Evolutionary conservation across 2,888 invertebrate species (phyloP), one percentile per base, ranked within the genome.

Genomic region (Machimus rusticus): DNA sequence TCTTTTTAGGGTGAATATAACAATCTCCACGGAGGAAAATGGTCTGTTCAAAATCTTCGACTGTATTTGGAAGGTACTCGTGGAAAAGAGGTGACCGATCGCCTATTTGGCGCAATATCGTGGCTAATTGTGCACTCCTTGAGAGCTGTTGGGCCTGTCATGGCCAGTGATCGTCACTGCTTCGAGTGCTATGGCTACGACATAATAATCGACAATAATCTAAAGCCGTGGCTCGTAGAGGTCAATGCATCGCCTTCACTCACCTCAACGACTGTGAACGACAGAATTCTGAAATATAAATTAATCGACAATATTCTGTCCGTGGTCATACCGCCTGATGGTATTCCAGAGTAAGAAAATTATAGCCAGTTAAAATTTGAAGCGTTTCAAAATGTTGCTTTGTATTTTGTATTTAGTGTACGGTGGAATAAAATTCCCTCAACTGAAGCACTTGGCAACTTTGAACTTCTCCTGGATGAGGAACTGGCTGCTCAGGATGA

Each of bases 201-300:
- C 91, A 98, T 99, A 85, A 99, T 99, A 90, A 98, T 99, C 90
- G 99, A 99, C 92, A 97, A 98, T 91, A 96, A 96, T 90, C 93
- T 99, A 43, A 99, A 99, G 91, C 99, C 99, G 0, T 99, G 98
- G 98, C 93, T 98, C 14, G 96, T 98, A 86, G 98, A 98, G 94
- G 95, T 95, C n/a, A 99, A 99, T 91, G 98, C 99, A 0, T 99
- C 98, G 0, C 99, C 99, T 0, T 98, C 99, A 0, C 92, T 99
- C 88, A 97, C 98, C 1, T 97, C 98, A 0, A 99, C 99, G 0
- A 99, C 99, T 0, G 97, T 97, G 0, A 98, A 98, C 91, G 99
- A 99, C 93, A 94, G 98, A 89, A 98, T 98, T 91, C 94, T 99
- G 90, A 99, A 99, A 91, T 97, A 98, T 91, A 98, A 98, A 93